Evolutionary conservation across 2,113 vertebrate genomes (phyloP), one percentile per base, ranked within the genome.

Genomic region (Nyctereutes procyonoides): DNA sequence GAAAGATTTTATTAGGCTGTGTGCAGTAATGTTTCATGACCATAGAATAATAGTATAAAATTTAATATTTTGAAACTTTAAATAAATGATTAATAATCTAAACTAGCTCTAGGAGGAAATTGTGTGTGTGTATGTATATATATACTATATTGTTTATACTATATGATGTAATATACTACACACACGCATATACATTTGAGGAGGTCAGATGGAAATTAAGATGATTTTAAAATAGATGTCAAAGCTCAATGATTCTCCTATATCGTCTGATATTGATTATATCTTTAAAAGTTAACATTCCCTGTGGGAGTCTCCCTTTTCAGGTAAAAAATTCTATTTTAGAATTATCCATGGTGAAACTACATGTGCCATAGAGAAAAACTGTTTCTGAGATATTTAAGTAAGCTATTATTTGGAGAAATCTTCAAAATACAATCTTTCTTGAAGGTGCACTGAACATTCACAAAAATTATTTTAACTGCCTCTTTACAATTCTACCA

Each of bases 401-500:
- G 77, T 14, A 97, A 97, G 95, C 30, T 98, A 98, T 98, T 97
- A 94, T 97, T 96, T 95, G 95, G 69, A 97, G 92, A 98, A 69
- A 81, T 96, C 80, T 82, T 98, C 90, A 96, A 98, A 98, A 97
- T 48, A 97, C 48, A 98, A 96, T 69, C 60, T 96, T 96, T 98
- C 80, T 92, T 92, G 38, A 88, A 96, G 95, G 97, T 97, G 30
- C 11, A 97, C 26, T 79, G 71, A 98, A 96, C 26, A 24, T 97
- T 97, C 81, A 88, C 96, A 91, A 98, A 98, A 98, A 95, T 86
- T 96, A 94, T 91, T 97, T 98, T 97, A 98, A 98, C 91, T 93
- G 83, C 69, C 82, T 98, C 81, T 98, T 98, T 98, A 97, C 71
- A 98, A 98, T 67, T 93, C 95, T 90, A 85, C 79, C 58, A 74